phyloP scores from a whole-genome alignment of 2,888 invertebrate genomes.

The Biston betularia region DNA sequence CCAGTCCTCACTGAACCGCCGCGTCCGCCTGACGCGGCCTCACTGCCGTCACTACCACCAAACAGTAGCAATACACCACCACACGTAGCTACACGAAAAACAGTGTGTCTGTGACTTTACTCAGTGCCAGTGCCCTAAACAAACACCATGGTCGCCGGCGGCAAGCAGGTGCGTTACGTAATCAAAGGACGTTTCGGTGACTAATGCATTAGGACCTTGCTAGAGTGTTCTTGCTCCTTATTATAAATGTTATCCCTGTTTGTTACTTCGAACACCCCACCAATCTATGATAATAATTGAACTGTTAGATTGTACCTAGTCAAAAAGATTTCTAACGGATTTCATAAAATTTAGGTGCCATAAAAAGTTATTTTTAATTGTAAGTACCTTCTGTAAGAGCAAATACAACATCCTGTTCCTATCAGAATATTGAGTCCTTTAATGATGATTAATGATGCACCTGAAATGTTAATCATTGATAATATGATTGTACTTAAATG shows the following conservation, averaged over 20 bases:
- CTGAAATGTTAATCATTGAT: slow-evolving; percentile 8
- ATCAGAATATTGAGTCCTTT: slow-evolving; percentile 10
- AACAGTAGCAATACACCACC: slow-evolving; percentile 35
- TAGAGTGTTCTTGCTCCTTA: slow-evolving; percentile 28
- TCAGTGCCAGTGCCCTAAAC: slow-evolving; percentile 68
- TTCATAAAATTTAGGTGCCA: no score
- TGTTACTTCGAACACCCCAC: not conserved
- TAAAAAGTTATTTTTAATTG: not conserved
- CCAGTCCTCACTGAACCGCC: slow-evolving; percentile 81
- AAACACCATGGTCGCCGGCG: slow-evolving; percentile 83
- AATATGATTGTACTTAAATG: slow-evolving; percentile 40
- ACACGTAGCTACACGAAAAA: slow-evolving; percentile 36
- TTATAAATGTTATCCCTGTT: slow-evolving; percentile 9
- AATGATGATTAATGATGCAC: slow-evolving; percentile 13
- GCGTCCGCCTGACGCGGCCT: slow-evolving; percentile 83
- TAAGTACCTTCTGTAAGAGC: not conserved
- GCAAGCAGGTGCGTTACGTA: slow-evolving; percentile 79
- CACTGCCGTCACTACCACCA: slow-evolving; percentile 58
- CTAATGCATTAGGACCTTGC: slow-evolving; percentile 31
- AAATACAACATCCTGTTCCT: slow-evolving; percentile 8
- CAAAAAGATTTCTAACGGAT: not conserved
- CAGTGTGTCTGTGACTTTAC: slow-evolving; percentile 69
- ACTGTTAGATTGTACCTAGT: not conserved
- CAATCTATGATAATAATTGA: not conserved
- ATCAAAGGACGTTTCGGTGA: slow-evolving; percentile 51